phyloP scores from a whole-genome alignment of 64 coral and sea anemone species.

The Anthopleura sola region DNA sequence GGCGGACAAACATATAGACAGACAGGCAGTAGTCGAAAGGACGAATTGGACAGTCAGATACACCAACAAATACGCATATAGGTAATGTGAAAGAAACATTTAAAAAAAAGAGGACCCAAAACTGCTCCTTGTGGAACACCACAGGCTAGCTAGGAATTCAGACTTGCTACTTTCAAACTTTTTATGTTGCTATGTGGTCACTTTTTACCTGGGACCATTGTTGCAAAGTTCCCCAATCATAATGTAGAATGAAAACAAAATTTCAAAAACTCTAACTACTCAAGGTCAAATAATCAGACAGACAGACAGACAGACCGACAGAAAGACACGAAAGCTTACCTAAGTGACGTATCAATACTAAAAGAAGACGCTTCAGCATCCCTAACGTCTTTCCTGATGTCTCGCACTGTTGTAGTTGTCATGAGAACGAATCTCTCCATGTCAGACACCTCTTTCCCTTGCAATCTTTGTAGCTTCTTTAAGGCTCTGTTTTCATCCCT shows the following conservation, averaged over 20 bases:
- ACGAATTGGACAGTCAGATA: no score
- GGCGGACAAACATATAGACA: background rate
- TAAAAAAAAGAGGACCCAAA: background rate
- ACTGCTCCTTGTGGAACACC: no score
- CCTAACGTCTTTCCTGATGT: background rate
- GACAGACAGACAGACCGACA: background rate
- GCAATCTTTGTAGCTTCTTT: slow-evolving; percentile 6
- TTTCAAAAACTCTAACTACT: no score
- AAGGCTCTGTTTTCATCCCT: slow-evolving; percentile 21
- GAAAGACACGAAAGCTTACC: background rate
- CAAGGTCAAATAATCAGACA: background rate
- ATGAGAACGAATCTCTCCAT: slow-evolving; percentile 12
- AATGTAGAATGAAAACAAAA: no score
- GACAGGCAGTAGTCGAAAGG: background rate
- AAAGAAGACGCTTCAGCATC: background rate
- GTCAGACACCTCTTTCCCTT: background rate
- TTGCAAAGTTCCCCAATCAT: no score
- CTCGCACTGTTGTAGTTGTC: background rate
- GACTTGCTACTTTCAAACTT: no score
- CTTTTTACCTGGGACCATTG: no score
- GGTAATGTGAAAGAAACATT: background rate
- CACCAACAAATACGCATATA: no score
- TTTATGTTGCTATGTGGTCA: no score
- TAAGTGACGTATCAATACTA: background rate
- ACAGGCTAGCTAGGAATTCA: no score